These are phyloP conservation scores for Disparrhopalites patrizii DNA, from an alignment of 2,888 invertebrate species.

Conservation along the genomic window DNA sequence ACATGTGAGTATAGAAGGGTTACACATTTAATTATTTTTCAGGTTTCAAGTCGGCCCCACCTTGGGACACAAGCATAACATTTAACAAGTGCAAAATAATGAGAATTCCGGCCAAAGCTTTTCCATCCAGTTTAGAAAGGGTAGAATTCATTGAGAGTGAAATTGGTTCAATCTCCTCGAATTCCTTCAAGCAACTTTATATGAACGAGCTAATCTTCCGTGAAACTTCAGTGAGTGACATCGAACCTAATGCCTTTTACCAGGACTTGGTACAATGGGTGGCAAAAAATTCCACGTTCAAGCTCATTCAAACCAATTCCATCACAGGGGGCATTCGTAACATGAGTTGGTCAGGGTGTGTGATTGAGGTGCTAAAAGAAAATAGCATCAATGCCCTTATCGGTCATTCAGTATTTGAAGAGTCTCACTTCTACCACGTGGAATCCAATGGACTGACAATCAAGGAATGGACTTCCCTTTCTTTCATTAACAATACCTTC, in stretches of 20 bases:
- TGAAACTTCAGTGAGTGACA: constrained; percentile 30
- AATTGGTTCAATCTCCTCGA: constrained; percentile 58
- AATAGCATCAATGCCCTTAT: constrained; percentile 36
- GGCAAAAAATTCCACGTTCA: constrained; percentile 33
- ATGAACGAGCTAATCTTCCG: constrained; percentile 62
- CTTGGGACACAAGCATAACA: constrained; percentile 1
- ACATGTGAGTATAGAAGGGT: too few species aligned
- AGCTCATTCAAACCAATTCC: constrained; percentile 31
- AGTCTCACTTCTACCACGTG: constrained; percentile 57
- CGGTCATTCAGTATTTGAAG: constrained; percentile 31
- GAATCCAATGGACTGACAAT: constrained; percentile 61
- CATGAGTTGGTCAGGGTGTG: constrained; percentile 38
- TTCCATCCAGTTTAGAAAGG: constrained; percentile 41
- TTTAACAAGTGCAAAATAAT: constrained; percentile 37
- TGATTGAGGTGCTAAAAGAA: constrained; percentile 29
- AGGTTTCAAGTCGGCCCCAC: not conserved
- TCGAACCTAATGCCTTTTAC: constrained; percentile 42
- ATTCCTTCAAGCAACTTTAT: constrained; percentile 65
- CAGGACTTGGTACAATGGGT: constrained; percentile 57
- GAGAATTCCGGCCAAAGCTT: constrained; percentile 40
- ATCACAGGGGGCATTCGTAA: constrained; percentile 40
- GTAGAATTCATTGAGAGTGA: constrained; percentile 52
- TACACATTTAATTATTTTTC: not conserved
- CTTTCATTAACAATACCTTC: constrained; percentile 53
- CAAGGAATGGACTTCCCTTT: constrained; percentile 51